Percentiles rank a stretch among this genome's conserved stretches.
These are phyloP conservation scores for Catostomus latipinnis DNA, from an alignment of 2,797 vertebrate genomes.

Conservation along the genomic window DNA sequence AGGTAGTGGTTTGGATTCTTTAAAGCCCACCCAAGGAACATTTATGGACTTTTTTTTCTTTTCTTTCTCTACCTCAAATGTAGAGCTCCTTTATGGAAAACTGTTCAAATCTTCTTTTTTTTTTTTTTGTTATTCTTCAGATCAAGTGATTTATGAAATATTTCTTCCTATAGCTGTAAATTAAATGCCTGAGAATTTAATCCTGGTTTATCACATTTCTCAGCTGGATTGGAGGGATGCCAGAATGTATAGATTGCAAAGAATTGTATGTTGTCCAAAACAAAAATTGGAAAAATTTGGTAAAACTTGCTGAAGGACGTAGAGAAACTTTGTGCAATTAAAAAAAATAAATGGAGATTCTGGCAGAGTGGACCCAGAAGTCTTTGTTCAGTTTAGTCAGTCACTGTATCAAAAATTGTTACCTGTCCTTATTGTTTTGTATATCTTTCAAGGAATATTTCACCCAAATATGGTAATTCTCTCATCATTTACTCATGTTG, in stretches of 20 bases:
- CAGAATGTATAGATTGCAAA: not conserved
- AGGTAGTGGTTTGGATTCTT: not conserved
- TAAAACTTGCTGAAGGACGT: no score
- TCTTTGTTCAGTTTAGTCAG: not conserved
- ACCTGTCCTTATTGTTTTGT: constrained; percentile 37
- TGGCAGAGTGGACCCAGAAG: not conserved
- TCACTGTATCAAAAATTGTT: constrained; percentile 34
- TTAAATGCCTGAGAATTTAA: not conserved
- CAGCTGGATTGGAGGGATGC: not conserved
- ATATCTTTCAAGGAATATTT: not conserved
- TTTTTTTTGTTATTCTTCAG: not conserved
- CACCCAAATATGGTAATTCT: no score
- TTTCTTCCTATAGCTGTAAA: constrained; percentile 10
- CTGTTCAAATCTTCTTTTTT: not conserved
- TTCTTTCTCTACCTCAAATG: constrained; percentile 37
- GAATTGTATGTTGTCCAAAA: not conserved
- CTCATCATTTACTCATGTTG: no score
- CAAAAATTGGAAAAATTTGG: no score
- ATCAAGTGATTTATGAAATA: not conserved
- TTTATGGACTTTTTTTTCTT: not conserved
- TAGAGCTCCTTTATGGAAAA: constrained; percentile 4
- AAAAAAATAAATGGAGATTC: no score
- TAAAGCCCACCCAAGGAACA: not conserved
- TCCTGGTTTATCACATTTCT: not conserved
- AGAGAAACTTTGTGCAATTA: no score